These are phyloP conservation scores for Laupala kohalensis DNA, from an alignment of 1,140 invertebrate genomes.

Conservation along the genomic window DNA sequence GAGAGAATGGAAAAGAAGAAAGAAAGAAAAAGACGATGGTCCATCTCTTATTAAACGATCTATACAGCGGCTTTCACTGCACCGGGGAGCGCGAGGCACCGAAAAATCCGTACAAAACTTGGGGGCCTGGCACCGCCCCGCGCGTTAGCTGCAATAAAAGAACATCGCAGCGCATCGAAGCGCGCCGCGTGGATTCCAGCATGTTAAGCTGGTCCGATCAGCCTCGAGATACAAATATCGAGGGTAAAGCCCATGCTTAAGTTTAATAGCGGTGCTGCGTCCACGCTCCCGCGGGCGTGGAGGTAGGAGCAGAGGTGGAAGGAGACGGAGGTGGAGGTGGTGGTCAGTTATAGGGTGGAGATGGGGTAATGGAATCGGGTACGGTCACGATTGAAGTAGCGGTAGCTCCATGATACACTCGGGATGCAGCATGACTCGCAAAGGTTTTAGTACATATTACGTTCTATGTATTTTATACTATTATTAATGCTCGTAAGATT, in stretches of 20 bases:
- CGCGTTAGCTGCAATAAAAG: background rate
- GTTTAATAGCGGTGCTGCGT: background rate
- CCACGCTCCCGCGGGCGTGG: background rate
- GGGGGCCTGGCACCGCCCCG: background rate
- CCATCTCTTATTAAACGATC: too few species aligned
- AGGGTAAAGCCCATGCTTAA: background rate
- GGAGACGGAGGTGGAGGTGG: background rate
- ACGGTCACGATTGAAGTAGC: background rate
- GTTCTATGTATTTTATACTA: too few species aligned
- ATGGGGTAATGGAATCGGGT: background rate
- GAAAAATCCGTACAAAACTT: background rate
- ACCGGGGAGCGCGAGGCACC: background rate
- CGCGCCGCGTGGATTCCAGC: background rate
- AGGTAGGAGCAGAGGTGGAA: background rate
- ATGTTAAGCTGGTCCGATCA: background rate
- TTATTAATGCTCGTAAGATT: too few species aligned
- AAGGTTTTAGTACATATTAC: too few species aligned
- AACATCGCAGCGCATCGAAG: background rate
- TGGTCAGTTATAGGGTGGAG: background rate
- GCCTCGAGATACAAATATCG: background rate
- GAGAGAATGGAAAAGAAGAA: too few species aligned
- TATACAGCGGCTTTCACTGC: too few species aligned
- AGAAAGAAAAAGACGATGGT: too few species aligned
- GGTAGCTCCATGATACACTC: too few species aligned
- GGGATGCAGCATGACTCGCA: too few species aligned